Evolutionary conservation across 2,888 invertebrate genomes (phyloP).

Genomic region (Emmelina monodactyla): DNA sequence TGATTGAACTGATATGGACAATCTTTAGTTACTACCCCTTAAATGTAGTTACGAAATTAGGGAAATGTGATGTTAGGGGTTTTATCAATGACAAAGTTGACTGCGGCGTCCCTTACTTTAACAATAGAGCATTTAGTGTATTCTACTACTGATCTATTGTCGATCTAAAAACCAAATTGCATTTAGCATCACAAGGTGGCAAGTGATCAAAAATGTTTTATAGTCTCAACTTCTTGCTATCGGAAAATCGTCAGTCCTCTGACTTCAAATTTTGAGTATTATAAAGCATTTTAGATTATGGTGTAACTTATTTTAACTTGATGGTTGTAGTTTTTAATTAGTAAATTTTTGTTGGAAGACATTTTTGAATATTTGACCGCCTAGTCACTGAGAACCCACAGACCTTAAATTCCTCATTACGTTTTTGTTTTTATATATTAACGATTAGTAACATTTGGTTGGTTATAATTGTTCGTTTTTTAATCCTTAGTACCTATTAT

Average conservation of each 20-base stretch:
- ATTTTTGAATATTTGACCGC: slow-evolving; percentile 51
- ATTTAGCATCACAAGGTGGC: slow-evolving; percentile 34
- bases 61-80: slow-evolving; percentile 62
- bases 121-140: slow-evolving; percentile 30
- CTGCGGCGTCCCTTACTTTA: slow-evolving; percentile 45
- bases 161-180: slow-evolving; percentile 23
- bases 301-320: slow-evolving; percentile 19
- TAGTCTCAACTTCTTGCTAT: slow-evolving; percentile 35
- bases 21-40: slow-evolving; percentile 64
- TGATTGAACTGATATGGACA: slow-evolving; percentile 63
- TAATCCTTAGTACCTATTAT: slow-evolving; percentile 44
- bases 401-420: slow-evolving; percentile 40
- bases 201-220: slow-evolving; percentile 42
- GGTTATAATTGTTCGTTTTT: slow-evolving; percentile 54
- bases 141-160: slow-evolving; percentile 28
- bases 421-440: slow-evolving; percentile 32
- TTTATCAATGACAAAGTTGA: slow-evolving; percentile 66
- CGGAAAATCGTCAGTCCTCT: slow-evolving; percentile 25
- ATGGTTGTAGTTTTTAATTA: slow-evolving; percentile 26
- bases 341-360: slow-evolving; percentile 26
- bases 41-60: slow-evolving; percentile 58
- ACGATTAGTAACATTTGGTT: slow-evolving; percentile 52
- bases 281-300: slow-evolving; percentile 47
- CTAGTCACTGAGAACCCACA: slow-evolving; percentile 64
- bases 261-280: slow-evolving; percentile 40